Base-by-base conservation (phyloP, 1,140 invertebrate species). In the Batillaria attramentaria region DNA sequence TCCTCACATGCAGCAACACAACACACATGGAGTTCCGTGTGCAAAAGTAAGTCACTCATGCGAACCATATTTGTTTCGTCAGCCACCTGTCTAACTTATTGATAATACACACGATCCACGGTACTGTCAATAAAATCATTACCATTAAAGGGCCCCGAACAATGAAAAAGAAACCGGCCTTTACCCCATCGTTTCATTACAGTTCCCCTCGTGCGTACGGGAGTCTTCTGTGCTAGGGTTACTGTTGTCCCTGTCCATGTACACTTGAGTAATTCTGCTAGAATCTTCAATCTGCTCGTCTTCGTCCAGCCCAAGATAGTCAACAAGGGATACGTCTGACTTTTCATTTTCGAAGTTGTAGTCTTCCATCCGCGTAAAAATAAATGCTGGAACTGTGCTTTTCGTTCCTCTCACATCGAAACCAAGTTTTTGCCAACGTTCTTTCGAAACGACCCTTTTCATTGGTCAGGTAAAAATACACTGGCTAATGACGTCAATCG, bases 211-310 rank as follows among this genome's bases (percentile, higher is more conserved):
- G n/a, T n/a, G n/a, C n/a, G n/a, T n/a, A n/a, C n/a, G n/a, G n/a
- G n/a, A n/a, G n/a, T 35, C 39, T 35, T 70, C 60, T 31, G 60
- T 66, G 43, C 31, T 31, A 8, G 39, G 28, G 37, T 82, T 78
- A 39, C 43, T 68, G 28, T 62, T 39, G 39, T 75, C 78, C 39
- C 75, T 31, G 5, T 81, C 80, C 72, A 84, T 76, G 73, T 79
- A 85, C n/a, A 85, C 83, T 43, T 81, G 82, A 31, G 84, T 85
- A 33, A 85, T 80, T 28, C 77, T 77, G 69, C 81, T 84, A 33
- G 75, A 72, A 74, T 85, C 83, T 68, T 82, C 79, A 20, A 76
- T 43, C 42, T 74, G 72, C 70, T 79, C 79, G 69, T 81, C 82
- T 46, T 83, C 82, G 31, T 83, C 82, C 66, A 81, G 77, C 68